Conservation (phyloP, 1,140 invertebrate species). For the Brachystomella parvula region DNA sequence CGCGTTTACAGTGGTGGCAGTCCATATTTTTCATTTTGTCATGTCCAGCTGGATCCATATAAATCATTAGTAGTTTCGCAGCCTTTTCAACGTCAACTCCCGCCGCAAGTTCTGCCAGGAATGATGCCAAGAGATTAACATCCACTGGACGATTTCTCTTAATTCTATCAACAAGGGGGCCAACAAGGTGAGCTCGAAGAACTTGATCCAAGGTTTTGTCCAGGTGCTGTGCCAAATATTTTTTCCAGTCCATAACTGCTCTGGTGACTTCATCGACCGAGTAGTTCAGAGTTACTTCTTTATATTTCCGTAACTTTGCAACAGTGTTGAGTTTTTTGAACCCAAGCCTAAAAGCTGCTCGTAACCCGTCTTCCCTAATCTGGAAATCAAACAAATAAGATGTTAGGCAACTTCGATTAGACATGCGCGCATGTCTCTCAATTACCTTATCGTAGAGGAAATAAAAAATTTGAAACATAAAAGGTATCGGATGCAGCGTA, state of each 20-base stretch:
- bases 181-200: no score
- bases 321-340: neutral
- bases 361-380: neutral
- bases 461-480: neutral
- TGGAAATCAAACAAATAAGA: neutral
- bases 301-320: no score
- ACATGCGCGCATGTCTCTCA: neutral
- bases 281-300: neutral
- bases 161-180: no score
- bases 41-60: neutral
- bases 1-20: neutral
- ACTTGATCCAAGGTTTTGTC: neutral
- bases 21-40: neutral
- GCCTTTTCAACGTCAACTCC: neutral
- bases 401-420: neutral
- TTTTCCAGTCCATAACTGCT: neutral
- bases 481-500: neutral
- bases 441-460: neutral
- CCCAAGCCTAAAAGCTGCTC: neutral
- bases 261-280: neutral
- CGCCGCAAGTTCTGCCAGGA: neutral
- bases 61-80: neutral
- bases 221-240: neutral
- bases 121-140: neutral
- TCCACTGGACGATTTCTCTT: neutral